Conservation (phyloP, 2,797 vertebrate species). For the Melanotaenia parkinsoni region DNA sequence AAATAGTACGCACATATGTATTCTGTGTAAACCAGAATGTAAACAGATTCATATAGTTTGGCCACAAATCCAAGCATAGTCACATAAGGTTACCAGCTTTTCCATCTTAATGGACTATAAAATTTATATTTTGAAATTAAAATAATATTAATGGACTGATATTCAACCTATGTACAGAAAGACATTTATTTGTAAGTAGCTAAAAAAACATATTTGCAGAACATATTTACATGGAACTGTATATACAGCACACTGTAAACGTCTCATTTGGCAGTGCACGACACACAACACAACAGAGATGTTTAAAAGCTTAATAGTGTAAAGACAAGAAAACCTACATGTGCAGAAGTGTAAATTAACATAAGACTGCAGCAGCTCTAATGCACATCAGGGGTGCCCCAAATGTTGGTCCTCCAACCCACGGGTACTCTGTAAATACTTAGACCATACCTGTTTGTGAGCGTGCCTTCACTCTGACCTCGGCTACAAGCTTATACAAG, state of each 20-base stretch:
- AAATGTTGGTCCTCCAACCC: not conserved
- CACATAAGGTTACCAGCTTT: not conserved
- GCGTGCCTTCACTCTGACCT: not conserved
- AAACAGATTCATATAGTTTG: not conserved
- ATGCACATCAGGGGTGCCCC: not conserved
- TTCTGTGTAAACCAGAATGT: slow-evolving; percentile 1
- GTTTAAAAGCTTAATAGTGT: slow-evolving; percentile 2
- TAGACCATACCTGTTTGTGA: not conserved
- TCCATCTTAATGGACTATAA: not conserved
- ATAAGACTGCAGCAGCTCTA: not conserved
- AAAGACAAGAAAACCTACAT: not conserved
- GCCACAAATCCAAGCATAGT: not conserved
- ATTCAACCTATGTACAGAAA: not conserved
- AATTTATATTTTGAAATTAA: not conserved
- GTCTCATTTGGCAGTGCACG: slow-evolving; percentile 17
- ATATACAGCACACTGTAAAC: slow-evolving; percentile 20
- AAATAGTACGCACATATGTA: not conserved
- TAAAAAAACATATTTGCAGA: not conserved
- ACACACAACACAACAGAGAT: slow-evolving; percentile 22
- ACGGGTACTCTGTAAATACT: not conserved
- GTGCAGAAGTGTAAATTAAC: slow-evolving; percentile 16
- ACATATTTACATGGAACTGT: not conserved
- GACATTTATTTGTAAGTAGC: not conserved
- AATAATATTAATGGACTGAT: not conserved
- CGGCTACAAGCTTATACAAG: not conserved